Evolutionary conservation across 2,797 vertebrate genomes (phyloP), one percentile per base, ranked within the genome.

Genomic region (Anguilla anguilla): DNA sequence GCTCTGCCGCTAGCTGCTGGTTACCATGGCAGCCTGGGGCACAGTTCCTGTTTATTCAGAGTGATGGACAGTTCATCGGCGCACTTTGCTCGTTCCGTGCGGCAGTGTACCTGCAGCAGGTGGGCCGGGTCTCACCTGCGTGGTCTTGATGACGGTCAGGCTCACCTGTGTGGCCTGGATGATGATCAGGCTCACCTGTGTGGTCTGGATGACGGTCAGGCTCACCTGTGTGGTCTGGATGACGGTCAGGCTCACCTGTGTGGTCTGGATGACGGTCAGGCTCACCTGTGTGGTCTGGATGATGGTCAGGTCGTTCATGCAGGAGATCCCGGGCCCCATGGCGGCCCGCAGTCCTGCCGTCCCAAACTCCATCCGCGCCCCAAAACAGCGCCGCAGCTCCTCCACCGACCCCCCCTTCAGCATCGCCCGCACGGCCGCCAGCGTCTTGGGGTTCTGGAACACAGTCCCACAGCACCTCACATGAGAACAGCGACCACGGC

Each of bases 211-310:
- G 43, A 46, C 0, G 43, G 43, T 39, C 39, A 39, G 39, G 39
- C 39, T 39, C 39, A 39, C 39, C 39, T 39, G 39, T 39, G 39
- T 39, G 39, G 39, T 39, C 39, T 39, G 39, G 39, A 39, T 39
- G 39, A 39, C 0, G 39, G 39, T 39, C 39, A 39, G 39, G 39
- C 39, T 39, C 39, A 39, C 39, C 39, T 39, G 39, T 39, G 39
- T 39, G 39, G 39, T 39, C 39, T 39, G 39, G 39, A 39, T 39
- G 2, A 39, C 39, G 39, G 39, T 39, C 39, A 39, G 39, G 39
- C 59, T 43, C 89, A 99, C 98, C 97, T 99, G 98, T 15, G 98
- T 99, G 83, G 98, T 99, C 94, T 99, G 99, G 91, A 99, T 99
- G 92, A 99, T 97, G 84, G 98, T 99, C 87, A 99, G 95, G 92